A percentile compares a stretch with the other conserved stretches of the same genome.
phyloP scores from a whole-genome alignment of 2,797 vertebrate genomes.

The Hypotaenidia okinawae region DNA sequence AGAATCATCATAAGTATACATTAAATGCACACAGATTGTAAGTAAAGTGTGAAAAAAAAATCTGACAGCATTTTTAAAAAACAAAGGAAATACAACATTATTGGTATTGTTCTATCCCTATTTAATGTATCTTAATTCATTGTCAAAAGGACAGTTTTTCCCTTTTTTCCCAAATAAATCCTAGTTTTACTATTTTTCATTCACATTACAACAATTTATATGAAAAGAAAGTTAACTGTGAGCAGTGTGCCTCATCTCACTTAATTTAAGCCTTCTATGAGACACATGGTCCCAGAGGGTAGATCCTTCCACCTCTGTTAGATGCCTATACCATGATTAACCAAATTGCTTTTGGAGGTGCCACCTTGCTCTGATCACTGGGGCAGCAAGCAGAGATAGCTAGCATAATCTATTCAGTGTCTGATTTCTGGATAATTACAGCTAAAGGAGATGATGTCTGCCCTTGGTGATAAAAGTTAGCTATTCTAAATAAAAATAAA shows the following conservation, averaged over 20 bases:
- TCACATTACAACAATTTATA: background rate
- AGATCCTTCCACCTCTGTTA: background rate
- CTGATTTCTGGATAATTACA: background rate
- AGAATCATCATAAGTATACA: background rate
- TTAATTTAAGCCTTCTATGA: background rate
- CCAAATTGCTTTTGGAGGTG: background rate
- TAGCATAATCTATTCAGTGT: background rate
- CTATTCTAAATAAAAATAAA: background rate
- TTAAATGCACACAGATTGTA: background rate
- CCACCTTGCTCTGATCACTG: background rate
- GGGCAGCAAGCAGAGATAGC: background rate
- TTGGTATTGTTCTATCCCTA: background rate
- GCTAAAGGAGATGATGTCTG: background rate
- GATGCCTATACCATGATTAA: background rate
- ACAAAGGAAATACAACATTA: background rate
- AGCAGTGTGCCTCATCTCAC: background rate
- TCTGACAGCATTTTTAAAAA: background rate
- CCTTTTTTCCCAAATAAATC: background rate
- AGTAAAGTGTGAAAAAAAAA: background rate
- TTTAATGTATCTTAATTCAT: background rate
- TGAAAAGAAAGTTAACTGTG: background rate
- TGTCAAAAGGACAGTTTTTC: background rate
- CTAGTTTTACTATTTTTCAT: background rate
- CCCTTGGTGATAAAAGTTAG: background rate
- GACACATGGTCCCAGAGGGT: background rate